phyloP scores from a whole-genome alignment of 2,888 invertebrate species.

The Xestobium rufovillosum region DNA sequence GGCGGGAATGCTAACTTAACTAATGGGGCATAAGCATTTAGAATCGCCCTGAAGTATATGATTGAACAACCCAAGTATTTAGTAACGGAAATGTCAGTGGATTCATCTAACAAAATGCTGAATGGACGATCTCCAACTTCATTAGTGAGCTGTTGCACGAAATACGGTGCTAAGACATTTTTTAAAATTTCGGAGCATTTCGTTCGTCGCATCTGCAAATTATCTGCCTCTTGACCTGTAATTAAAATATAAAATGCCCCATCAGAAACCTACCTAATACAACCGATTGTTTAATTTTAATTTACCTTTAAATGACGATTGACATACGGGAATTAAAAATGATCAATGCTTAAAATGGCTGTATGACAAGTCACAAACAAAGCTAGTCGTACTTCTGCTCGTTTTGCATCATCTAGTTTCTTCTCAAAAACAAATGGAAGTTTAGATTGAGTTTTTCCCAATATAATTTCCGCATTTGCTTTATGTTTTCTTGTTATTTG shows the following conservation, averaged over 20 bases:
- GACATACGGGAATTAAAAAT: slow-evolving; percentile 1
- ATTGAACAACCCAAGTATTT: slow-evolving; percentile 24
- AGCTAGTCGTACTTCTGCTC: slow-evolving; percentile 11
- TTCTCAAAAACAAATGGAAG: slow-evolving; percentile 7
- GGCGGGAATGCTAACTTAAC: too few relatives aligned
- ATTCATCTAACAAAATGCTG: slow-evolving; percentile 27
- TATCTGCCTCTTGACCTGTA: slow-evolving; percentile 6
- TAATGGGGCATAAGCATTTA: too few relatives aligned
- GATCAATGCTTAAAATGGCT: slow-evolving; percentile 4
- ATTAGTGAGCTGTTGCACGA: slow-evolving; percentile 16
- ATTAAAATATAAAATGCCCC: background rate
- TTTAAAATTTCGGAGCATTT: slow-evolving; percentile 21
- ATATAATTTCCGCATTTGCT: slow-evolving; percentile 9
- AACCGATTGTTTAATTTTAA: too few relatives aligned
- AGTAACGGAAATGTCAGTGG: slow-evolving; percentile 23
- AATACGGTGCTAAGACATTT: slow-evolving; percentile 21
- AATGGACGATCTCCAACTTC: slow-evolving; percentile 24
- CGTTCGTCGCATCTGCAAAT: slow-evolving; percentile 20
- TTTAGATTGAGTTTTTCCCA: slow-evolving; percentile 7
- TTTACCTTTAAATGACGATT: slow-evolving; percentile 1
- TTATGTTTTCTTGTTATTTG: slow-evolving; percentile 16
- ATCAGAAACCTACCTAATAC: background rate
- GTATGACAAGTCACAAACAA: slow-evolving; percentile 13
- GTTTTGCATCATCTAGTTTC: slow-evolving; percentile 5
- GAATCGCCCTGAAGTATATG: slow-evolving; percentile 14